Percentiles rank a stretch among this genome's conserved stretches.
Evolutionary conservation across 2,113 vertebrate species (phyloP).

Genomic region (Setophaga coronata): DNA sequence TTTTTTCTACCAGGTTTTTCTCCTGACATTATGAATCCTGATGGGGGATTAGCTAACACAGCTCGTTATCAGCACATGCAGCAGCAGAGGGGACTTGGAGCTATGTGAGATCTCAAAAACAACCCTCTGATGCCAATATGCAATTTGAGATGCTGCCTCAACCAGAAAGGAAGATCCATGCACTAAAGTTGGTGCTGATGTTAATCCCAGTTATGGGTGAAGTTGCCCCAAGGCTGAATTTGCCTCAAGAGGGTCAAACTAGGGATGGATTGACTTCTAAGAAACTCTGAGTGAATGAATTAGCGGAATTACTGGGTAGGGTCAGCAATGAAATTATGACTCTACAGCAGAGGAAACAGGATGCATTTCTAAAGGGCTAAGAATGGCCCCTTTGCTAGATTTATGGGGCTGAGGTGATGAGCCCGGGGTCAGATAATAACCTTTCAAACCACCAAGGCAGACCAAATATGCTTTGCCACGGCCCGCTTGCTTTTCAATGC

Average conservation of each 20-base stretch:
- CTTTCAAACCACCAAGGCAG: background rate
- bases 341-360: background rate
- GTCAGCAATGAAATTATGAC: conserved; percentile 4
- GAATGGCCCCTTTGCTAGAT: background rate
- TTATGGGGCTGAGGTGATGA: conserved; percentile 20
- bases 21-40: conserved; percentile 10
- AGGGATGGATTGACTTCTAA: background rate
- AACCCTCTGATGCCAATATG: background rate
- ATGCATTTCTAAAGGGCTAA: background rate
- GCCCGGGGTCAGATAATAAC: conserved; percentile 6
- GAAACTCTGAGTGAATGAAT: background rate
- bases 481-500: background rate
- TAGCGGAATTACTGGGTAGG: background rate
- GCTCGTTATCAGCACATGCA: background rate
- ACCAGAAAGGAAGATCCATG: background rate
- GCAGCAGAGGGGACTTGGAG: background rate
- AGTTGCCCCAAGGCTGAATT: background rate
- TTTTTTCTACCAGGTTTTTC: background rate
- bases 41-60: background rate
- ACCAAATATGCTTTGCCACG: conserved; percentile 10
- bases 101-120: background rate
- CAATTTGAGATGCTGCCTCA: background rate
- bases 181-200: background rate
- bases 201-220: background rate
- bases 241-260: background rate